phyloP scores from a whole-genome alignment of 2,113 vertebrate species.

The Pimephales promelas region DNA sequence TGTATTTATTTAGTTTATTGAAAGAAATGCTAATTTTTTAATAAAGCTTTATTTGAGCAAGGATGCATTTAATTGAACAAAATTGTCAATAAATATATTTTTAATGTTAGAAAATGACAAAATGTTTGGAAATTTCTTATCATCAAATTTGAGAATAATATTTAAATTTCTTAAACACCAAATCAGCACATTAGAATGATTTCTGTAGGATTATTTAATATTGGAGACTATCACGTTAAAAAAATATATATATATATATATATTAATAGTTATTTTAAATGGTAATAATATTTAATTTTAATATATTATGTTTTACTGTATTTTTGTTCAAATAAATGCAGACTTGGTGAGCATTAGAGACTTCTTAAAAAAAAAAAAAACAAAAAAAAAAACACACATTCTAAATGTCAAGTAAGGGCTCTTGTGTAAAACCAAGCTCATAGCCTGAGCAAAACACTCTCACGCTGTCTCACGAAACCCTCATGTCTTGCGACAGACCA shows the following conservation, averaged over 20 bases:
- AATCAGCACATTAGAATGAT: no score
- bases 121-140: neutral
- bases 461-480: constrained; percentile 5
- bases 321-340: neutral
- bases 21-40: neutral
- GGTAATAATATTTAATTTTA: neutral
- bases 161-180: no score
- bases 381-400: neutral
- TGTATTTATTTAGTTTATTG: neutral
- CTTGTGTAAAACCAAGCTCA: neutral
- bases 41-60: neutral
- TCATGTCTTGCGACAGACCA: constrained; percentile 33
- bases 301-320: neutral
- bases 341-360: neutral
- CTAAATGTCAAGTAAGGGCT: neutral
- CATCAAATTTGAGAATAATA: neutral
- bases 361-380: neutral
- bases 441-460: constrained; percentile 33
- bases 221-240: no score
- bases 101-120: neutral
- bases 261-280: neutral
- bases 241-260: no score
- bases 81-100: neutral
- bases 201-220: neutral
- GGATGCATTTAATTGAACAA: neutral